phyloP scores from a whole-genome alignment of 2,113 vertebrate species.

The Brachyhypopomus occidentalis region DNA sequence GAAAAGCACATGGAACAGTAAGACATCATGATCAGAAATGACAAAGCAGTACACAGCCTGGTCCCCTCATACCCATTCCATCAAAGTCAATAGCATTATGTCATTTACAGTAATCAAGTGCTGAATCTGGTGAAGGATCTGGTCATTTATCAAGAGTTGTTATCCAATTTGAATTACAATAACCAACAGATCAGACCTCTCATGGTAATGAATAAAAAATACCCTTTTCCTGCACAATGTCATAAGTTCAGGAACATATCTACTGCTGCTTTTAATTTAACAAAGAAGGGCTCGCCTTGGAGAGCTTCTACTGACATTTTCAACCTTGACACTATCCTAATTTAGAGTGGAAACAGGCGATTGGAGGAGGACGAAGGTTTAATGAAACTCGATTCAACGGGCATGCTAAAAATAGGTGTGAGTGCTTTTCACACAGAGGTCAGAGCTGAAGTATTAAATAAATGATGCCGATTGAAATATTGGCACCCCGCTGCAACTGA shows the following conservation, averaged over 20 bases:
- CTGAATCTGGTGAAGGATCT: too few species aligned
- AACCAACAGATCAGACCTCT: background rate
- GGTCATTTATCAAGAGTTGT: too few species aligned
- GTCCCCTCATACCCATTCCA: too few species aligned
- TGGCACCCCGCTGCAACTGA: conserved; percentile 48
- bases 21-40: too few species aligned
- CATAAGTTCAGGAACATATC: background rate
- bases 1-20: too few species aligned
- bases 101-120: too few species aligned
- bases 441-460: conserved; percentile 58
- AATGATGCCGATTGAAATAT: conserved; percentile 60
- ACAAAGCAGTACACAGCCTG: too few species aligned
- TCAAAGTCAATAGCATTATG: too few species aligned
- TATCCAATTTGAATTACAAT: too few species aligned
- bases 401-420: conserved; percentile 49
- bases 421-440: conserved; percentile 56
- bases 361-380: conserved; percentile 55
- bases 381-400: conserved; percentile 60
- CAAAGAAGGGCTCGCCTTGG: background rate
- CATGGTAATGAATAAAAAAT: too few species aligned
- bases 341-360: conserved; percentile 29
- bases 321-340: conserved; percentile 40
- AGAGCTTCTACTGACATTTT: conserved; percentile 31
- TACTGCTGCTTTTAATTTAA: conserved; percentile 3
- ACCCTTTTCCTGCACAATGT: background rate